Evolutionary conservation across 2,888 invertebrate species (phyloP), one percentile per base, ranked within the genome.

Genomic region (Perdita meconis): DNA sequence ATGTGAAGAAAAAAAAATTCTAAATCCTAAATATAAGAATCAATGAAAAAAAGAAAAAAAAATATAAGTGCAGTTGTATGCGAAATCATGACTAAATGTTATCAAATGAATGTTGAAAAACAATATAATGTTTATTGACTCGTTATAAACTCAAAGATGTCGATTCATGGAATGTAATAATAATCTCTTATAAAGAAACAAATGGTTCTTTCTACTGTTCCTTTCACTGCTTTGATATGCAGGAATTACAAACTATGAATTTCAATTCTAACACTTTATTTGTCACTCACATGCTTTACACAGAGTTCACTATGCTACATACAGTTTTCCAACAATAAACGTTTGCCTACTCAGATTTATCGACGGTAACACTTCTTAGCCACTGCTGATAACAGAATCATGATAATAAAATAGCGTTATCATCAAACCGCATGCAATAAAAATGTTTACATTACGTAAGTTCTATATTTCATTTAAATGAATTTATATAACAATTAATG

Each of bases 111-210:
- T 16, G 22, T 67, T 61, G 22, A 55, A n/a, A 55, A 50, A 56
- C 24, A 2, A 42, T 68, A n/a, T 61, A 68, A 60, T 68, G 50
- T 68, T 36, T 22, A 40, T 61, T 42, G 34, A 40, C 38, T 47
- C 36, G 38, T 68, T 68, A 40, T 73, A 26, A 68, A 56, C 55
- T n/a, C 26, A 60, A 38, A 56, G 4, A 16, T 40, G 34, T 34
- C 30, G 24, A 53, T 13, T 36, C 34, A 63, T 36, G 13, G 12
- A 55, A 47, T 64, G 19, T 47, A 73, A 30, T 42, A 73, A 68
- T 60, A 66, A 66, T 22, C 1, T 53, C 22, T 1, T 38, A 53
- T 24, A 26, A 51, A 55, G 6, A 47, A 57, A 30, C 16, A 36
- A 34, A 1, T 10, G 5, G 10, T 19, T 56, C 2, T 0, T 22